Percentiles rank a stretch among this genome's conserved stretches.
Conservation (phyloP, 2,888 invertebrate genomes). For the Carabus problematicus region DNA sequence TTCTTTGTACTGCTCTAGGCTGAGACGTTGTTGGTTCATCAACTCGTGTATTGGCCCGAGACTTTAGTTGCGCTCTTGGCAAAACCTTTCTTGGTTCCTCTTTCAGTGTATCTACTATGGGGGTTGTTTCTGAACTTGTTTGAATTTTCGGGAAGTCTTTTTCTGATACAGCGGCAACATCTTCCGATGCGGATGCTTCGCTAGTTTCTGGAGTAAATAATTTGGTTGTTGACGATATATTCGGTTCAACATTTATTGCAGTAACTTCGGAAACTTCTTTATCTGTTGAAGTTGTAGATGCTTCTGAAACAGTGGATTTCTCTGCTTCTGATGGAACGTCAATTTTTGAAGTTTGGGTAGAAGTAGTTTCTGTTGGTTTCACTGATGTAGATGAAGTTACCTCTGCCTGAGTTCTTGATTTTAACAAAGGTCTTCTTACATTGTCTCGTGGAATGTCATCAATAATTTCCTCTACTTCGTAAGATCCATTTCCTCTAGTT, state of each 20-base stretch:
- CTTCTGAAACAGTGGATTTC: conserved; percentile 22
- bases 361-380: conserved; percentile 32
- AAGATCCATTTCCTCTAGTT: conserved; percentile 44
- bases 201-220: conserved; percentile 29
- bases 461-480: conserved; percentile 56
- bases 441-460: conserved; percentile 55
- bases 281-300: conserved; percentile 11
- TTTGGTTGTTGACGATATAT: conserved; percentile 13
- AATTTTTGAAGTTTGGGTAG: conserved; percentile 16
- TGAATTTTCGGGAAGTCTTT: conserved; percentile 24
- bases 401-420: conserved; percentile 54
- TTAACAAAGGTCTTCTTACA: conserved; percentile 47
- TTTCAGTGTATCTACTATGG: conserved; percentile 35
- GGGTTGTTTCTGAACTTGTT: conserved; percentile 32
- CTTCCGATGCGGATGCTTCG: conserved; percentile 17
- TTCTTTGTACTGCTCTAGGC: conserved; percentile 36
- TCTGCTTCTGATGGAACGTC: conserved; percentile 27
- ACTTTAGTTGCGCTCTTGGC: conserved; percentile 27
- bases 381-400: conserved; percentile 51
- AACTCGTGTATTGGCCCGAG: conserved; percentile 33
- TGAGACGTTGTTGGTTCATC: conserved; percentile 39
- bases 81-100: conserved; percentile 40
- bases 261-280: conserved; percentile 26
- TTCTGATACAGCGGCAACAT: not conserved
- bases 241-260: conserved; percentile 12